Evolutionary conservation across 2,888 invertebrate species (phyloP).

Genomic region (Drosophila neutralis): DNA sequence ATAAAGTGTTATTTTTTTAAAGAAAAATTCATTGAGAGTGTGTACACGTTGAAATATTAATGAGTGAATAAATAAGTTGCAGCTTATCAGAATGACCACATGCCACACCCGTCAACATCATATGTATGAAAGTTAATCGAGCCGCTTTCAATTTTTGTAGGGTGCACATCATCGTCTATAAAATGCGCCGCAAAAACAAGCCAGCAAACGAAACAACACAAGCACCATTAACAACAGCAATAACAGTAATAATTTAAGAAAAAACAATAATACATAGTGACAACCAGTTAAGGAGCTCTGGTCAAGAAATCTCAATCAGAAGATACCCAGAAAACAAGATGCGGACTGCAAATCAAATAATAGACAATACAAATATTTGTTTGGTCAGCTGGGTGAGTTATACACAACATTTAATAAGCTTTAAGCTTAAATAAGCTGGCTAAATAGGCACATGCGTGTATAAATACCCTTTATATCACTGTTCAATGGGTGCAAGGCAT

Average conservation of each 20-base stretch:
- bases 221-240: conserved; percentile 15
- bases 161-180: conserved; percentile 45
- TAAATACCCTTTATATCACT: background rate
- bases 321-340: background rate
- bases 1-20: background rate
- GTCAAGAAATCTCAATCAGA: background rate
- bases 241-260: conserved; percentile 13
- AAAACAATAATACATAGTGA: background rate
- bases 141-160: conserved; percentile 16
- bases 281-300: background rate
- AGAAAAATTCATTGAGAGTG: background rate
- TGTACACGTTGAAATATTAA: background rate
- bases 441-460: background rate
- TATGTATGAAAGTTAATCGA: conserved; percentile 3
- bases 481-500: background rate
- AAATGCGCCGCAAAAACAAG: conserved; percentile 57
- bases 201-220: conserved; percentile 13
- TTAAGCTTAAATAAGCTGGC: too few species aligned
- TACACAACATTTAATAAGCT: background rate
- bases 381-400: background rate
- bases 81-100: background rate
- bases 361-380: background rate
- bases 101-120: conserved; percentile 50
- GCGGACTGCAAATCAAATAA: background rate
- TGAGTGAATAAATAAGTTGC: background rate